These are phyloP conservation scores for Thyatira batis DNA, from an alignment of 2,888 invertebrate genomes.

Conservation along the genomic window DNA sequence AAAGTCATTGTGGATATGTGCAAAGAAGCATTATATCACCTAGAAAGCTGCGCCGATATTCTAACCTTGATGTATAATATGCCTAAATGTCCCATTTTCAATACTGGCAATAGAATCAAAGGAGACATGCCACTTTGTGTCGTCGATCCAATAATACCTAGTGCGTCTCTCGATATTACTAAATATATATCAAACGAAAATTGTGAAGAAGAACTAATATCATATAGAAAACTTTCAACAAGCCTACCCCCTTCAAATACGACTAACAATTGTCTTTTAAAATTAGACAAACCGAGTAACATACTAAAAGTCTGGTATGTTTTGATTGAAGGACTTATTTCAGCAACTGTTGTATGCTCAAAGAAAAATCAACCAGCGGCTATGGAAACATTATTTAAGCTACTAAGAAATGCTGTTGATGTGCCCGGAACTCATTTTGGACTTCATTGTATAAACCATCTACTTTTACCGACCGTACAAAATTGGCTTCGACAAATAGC, in stretches of 20 bases:
- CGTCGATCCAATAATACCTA: constrained; percentile 93
- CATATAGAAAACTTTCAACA: constrained; percentile 83
- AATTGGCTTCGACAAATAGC: constrained; percentile 93
- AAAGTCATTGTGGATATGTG: constrained; percentile 83
- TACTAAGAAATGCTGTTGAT: constrained; percentile 88
- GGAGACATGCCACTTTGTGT: constrained; percentile 89
- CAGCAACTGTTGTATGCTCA: constrained; percentile 91
- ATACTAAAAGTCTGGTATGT: constrained; percentile 96
- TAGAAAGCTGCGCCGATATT: constrained; percentile 93
- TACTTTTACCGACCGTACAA: constrained; percentile 95
- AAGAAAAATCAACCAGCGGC: constrained; percentile 94
- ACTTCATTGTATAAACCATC: constrained; percentile 94
- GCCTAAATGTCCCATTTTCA: constrained; percentile 96
- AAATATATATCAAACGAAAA: constrained; percentile 86
- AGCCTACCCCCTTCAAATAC: constrained; percentile 73
- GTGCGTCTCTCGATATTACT: constrained; percentile 85
- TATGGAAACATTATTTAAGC: constrained; percentile 92
- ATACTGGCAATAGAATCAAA: constrained; percentile 92
- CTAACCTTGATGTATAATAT: constrained; percentile 96
- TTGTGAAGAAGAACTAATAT: constrained; percentile 85
- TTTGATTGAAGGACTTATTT: constrained; percentile 92
- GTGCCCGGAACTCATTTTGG: constrained; percentile 95
- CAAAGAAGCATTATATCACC: constrained; percentile 91
- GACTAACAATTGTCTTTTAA: constrained; percentile 81
- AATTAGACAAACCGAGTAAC: constrained; percentile 90